phyloP scores from a whole-genome alignment of 53 echinoderm and acorn worm species.

The Paracentrotus lividus region DNA sequence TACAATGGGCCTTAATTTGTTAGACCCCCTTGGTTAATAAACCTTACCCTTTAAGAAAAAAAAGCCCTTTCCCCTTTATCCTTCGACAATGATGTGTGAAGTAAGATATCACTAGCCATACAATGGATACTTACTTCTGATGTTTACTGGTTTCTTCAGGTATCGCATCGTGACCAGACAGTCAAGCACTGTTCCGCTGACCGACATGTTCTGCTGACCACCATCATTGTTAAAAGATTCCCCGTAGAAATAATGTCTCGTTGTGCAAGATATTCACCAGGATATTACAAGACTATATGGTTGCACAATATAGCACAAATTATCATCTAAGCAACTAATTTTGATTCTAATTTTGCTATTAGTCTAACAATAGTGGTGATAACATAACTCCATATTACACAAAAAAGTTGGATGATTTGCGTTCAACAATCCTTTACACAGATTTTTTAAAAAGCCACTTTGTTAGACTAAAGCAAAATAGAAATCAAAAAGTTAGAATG shows the following conservation, averaged over 20 bases:
- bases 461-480: neutral
- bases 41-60: too few species aligned
- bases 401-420: neutral
- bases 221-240: neutral
- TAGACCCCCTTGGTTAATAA: too few species aligned
- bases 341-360: too few species aligned
- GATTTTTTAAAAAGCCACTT: neutral
- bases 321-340: too few species aligned
- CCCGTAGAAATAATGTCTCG: conserved; percentile 24
- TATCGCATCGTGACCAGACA: conserved; percentile 45
- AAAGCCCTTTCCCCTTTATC: conserved; percentile 26
- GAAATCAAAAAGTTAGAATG: neutral
- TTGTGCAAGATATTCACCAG: neutral
- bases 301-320: too few species aligned
- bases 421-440: neutral
- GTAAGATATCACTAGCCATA: neutral
- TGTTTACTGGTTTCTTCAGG: conserved; percentile 22
- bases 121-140: conserved; percentile 32
- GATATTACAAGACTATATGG: too few species aligned
- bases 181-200: neutral
- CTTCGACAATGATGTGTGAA: conserved; percentile 32
- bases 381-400: neutral
- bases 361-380: too few species aligned
- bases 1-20: too few species aligned
- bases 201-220: neutral